These are phyloP conservation scores for Epinephelus malabaricus DNA, from an alignment of 2,797 vertebrate species.

Conservation along the genomic window DNA sequence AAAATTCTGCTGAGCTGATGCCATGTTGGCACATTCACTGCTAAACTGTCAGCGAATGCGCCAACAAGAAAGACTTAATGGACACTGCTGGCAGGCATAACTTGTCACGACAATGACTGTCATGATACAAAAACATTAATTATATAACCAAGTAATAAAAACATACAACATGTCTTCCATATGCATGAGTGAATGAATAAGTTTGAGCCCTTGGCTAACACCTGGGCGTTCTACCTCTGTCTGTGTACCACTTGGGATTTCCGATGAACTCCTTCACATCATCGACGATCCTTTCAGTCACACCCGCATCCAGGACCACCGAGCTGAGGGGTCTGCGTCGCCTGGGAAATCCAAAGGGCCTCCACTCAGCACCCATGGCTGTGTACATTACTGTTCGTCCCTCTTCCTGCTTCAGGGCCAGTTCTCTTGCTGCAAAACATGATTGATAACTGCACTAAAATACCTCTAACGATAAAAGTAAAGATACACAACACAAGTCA, in stretches of 20 bases:
- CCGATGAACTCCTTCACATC: slow-evolving; percentile 96
- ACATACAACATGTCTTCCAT: not conserved
- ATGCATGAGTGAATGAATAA: not conserved
- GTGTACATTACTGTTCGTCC: slow-evolving; percentile 98
- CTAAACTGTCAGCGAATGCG: not conserved
- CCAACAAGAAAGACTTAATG: not conserved
- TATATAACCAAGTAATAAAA: not conserved
- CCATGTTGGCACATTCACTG: too few relatives aligned
- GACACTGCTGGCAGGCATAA: not conserved
- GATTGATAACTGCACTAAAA: not conserved
- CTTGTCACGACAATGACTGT: not conserved
- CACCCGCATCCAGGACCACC: slow-evolving; percentile 91
- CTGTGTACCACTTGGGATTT: slow-evolving; percentile 97
- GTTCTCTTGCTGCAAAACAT: slow-evolving; percentile 88
- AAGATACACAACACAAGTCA: not conserved
- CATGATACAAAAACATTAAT: not conserved
- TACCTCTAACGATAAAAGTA: not conserved
- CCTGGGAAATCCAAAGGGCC: slow-evolving; percentile 96
- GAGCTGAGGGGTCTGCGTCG: slow-evolving; percentile 93
- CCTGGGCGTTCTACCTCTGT: slow-evolving; percentile 88
- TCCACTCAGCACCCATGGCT: slow-evolving; percentile 95
- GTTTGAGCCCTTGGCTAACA: not conserved
- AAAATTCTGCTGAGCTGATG: not conserved
- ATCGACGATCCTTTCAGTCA: slow-evolving; percentile 91
- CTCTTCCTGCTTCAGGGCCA: slow-evolving; percentile 96